A percentile compares a stretch with the other conserved stretches of the same genome.
Conservation (phyloP, 2,888 invertebrate species). For the Colletes collaris region DNA sequence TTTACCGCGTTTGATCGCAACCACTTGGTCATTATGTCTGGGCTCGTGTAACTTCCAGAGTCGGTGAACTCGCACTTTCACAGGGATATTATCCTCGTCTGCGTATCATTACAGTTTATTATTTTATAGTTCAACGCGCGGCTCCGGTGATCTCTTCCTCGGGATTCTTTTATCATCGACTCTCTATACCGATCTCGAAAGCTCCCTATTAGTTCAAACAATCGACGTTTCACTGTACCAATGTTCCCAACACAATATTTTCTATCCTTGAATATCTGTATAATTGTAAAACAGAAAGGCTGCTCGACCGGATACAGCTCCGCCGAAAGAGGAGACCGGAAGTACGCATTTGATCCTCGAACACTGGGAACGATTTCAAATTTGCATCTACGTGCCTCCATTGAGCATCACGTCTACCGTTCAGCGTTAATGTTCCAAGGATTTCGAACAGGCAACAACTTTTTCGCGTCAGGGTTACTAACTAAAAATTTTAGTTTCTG, state of each 20-base stretch:
- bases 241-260: too few species aligned
- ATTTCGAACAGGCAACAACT: neutral
- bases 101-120: neutral
- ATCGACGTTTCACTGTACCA: neutral
- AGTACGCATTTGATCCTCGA: slow-evolving; percentile 42
- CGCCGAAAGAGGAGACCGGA: slow-evolving; percentile 49
- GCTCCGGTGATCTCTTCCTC: too few species aligned
- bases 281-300: slow-evolving; percentile 4
- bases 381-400: slow-evolving; percentile 58
- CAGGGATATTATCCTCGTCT: neutral
- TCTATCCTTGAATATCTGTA: neutral
- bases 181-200: too few species aligned
- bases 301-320: slow-evolving; percentile 33
- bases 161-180: neutral
- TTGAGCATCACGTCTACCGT: slow-evolving; percentile 21
- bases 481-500: too few species aligned
- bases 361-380: slow-evolving; percentile 32
- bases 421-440: neutral
- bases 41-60: neutral
- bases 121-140: neutral
- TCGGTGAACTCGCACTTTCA: neutral
- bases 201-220: too few species aligned
- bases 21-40: neutral
- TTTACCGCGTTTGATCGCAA: slow-evolving; percentile 8
- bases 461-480: too few species aligned